Percentiles rank a stretch among this genome's conserved stretches.
Conservation (phyloP, 1,140 invertebrate species). For the Colletes gigas region DNA sequence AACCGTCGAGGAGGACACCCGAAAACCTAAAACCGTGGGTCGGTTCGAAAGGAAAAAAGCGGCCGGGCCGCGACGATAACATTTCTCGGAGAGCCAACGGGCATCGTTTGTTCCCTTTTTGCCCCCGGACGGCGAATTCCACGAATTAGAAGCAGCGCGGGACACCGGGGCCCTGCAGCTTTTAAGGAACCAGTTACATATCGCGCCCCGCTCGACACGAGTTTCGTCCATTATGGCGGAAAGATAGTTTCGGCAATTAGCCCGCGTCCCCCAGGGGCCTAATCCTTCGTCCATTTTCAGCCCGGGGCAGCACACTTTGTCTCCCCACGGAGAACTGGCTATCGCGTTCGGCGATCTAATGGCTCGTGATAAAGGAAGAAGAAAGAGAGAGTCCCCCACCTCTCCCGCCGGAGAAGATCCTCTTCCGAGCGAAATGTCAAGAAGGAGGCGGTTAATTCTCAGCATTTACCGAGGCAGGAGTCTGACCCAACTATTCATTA, state of each 20-base stretch:
- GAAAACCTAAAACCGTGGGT: conserved; percentile 1
- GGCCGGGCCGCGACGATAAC: conserved; percentile 2
- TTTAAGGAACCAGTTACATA: conserved; percentile 49
- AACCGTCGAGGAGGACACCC: neutral
- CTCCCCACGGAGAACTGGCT: conserved; percentile 12
- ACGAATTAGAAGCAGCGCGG: conserved; percentile 41
- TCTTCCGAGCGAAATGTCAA: conserved; percentile 72
- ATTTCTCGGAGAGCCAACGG: conserved; percentile 24
- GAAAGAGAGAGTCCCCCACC: conserved; percentile 31
- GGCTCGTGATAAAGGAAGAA: conserved; percentile 39
- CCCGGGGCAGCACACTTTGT: conserved; percentile 31
- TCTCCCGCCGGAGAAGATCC: conserved; percentile 36
- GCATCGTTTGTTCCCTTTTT: neutral
- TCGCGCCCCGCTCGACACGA: conserved; percentile 20
- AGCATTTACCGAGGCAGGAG: conserved; percentile 68
- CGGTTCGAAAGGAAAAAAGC: neutral
- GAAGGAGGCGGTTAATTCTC: conserved; percentile 73
- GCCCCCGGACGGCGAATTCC: conserved; percentile 30
- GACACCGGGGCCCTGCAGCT: neutral
- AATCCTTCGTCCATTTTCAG: conserved; percentile 48
- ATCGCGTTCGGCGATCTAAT: conserved; percentile 41
- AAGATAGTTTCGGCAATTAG: conserved; percentile 54
- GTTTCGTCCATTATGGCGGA: conserved; percentile 32
- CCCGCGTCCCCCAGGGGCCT: conserved; percentile 12
- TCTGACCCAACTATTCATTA: conserved; percentile 76